Evolutionary conservation across 2,797 vertebrate species (phyloP).

Genomic region (Lepilemur septentrionalis): DNA sequence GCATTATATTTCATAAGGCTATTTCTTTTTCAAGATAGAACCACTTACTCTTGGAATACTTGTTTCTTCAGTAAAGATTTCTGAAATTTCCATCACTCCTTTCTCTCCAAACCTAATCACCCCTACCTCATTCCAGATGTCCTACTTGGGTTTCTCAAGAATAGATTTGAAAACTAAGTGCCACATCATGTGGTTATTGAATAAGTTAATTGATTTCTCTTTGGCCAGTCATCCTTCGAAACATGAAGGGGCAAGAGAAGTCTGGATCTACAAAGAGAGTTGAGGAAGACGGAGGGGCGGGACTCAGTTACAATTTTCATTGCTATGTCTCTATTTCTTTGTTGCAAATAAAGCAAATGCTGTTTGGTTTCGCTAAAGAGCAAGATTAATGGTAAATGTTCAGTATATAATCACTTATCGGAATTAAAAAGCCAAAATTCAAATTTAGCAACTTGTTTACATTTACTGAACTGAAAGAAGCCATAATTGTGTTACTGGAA

Average conservation of each 20-base stretch:
- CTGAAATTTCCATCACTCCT: conserved; percentile 37
- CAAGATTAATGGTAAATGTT: neutral
- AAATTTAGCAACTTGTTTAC: neutral
- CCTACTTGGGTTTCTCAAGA: conserved; percentile 6
- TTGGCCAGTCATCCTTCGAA: neutral
- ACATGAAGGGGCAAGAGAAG: neutral
- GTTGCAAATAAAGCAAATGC: neutral
- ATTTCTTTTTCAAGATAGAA: conserved; percentile 41
- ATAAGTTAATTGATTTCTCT: neutral
- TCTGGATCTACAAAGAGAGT: neutral
- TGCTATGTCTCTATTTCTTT: neutral
- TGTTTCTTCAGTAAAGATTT: conserved; percentile 39
- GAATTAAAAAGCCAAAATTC: neutral
- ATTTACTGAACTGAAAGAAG: neutral
- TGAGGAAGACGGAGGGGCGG: accelerated
- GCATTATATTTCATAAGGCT: conserved; percentile 32
- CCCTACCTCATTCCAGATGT: conserved; percentile 23
- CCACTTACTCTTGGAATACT: conserved; percentile 25
- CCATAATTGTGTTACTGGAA: neutral
- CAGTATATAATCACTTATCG: neutral
- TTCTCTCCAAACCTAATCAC: neutral
- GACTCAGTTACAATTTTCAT: neutral
- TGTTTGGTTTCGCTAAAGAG: neutral
- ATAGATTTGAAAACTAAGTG: conserved; percentile 13
- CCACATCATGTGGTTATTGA: neutral